phyloP scores from a whole-genome alignment of 2,113 vertebrate genomes.

The Corydoras maculifer region DNA sequence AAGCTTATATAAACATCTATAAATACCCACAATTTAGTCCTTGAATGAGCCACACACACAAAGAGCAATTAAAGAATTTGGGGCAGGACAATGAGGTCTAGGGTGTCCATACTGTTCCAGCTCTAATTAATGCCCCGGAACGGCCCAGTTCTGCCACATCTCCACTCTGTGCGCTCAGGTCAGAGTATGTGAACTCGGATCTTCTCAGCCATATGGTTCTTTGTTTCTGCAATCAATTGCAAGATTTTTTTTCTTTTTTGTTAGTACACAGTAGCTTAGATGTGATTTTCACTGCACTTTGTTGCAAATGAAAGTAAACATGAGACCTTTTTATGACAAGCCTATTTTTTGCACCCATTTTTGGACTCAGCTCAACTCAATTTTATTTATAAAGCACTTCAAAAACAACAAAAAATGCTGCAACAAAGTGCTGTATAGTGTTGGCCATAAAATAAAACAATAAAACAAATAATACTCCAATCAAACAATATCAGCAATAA shows the following conservation, averaged over 20 bases:
- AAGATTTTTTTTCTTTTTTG: conserved; percentile 18
- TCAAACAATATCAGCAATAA: too few species aligned
- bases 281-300: too few species aligned
- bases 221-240: conserved; percentile 31
- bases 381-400: too few species aligned
- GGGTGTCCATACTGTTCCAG: conserved; percentile 4
- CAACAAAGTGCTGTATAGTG: too few species aligned
- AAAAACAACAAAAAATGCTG: too few species aligned
- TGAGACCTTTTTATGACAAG: too few species aligned
- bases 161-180: conserved; percentile 30
- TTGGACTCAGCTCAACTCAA: too few species aligned
- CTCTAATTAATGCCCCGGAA: conserved; percentile 36
- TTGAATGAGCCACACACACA: background rate
- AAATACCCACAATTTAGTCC: background rate
- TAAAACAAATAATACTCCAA: too few species aligned
- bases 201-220: conserved; percentile 37
- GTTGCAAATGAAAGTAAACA: too few species aligned
- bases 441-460: too few species aligned
- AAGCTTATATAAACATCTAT: conserved; percentile 6
- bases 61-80: conserved; percentile 29
- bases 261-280: conserved; percentile 1
- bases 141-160: conserved; percentile 36
- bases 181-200: conserved; percentile 36
- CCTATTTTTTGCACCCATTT: too few species aligned
- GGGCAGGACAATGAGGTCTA: conserved; percentile 21